Evolutionary conservation across 2,113 vertebrate genomes (phyloP), one percentile per base, ranked within the genome.

Genomic region (Herpailurus yagouaroundi): DNA sequence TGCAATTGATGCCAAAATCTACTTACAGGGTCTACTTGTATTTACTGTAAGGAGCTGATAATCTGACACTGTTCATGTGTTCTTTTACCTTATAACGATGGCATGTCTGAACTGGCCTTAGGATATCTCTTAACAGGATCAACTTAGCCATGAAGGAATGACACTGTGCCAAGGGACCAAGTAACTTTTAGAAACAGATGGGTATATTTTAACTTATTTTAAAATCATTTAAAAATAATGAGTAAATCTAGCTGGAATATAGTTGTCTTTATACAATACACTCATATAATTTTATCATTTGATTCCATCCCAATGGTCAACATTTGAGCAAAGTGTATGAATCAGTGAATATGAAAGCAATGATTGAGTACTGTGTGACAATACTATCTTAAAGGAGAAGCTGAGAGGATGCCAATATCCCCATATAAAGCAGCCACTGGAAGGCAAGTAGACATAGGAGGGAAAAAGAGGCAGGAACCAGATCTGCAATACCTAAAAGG

Each of bases 201-300:
- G 23, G 6, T 85, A 38, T 31, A 95, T 85, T 86, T 71, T 74
- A 45, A 77, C 48, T 36, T 29, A 83, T 71, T 95, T 66, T 16
- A 74, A 36, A 81, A 69, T 79, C 16, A 55, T 52, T 71, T 31
- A 21, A 71, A 64, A 50, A 93, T 66, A 69, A 29, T 52, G 14
- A 64, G 29, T 23, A 91, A 41, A 27, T 68, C 18, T 73, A 76
- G 2, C 8, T 60, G 31, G 7, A 52, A 38, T 31, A 13, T 16
- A 41, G 41, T 7, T 50, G 5, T 31, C 21, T 25, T 83, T 80
- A 36, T 68, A 45, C 38, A 92, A 31, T 2, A 38, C 2, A 38
- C 25, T 69, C 55, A 57, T 27, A 80, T 5, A n/a, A 87, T 38
- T 74, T 57, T 57, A 80, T n/a, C 25, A 33, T 48, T 1, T 14